A percentile compares a stretch with the other conserved stretches of the same genome.
These are phyloP conservation scores for Symphodus melops DNA, from an alignment of 2,113 vertebrate genomes.

Conservation along the genomic window DNA sequence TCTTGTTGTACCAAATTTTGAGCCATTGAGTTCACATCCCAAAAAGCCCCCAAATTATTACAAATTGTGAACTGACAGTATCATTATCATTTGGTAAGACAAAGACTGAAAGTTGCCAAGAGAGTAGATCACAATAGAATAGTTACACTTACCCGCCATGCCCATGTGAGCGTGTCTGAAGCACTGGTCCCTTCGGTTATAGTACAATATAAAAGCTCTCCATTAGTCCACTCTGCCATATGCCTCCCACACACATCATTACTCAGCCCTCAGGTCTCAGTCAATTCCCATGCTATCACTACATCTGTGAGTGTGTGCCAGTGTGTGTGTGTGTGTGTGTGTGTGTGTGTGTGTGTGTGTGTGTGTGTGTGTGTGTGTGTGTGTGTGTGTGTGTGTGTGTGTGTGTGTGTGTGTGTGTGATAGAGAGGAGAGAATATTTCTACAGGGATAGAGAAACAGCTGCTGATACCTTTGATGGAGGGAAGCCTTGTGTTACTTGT, in stretches of 20 bases:
- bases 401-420: too few relatives aligned
- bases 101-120: neutral
- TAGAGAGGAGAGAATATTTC: too few relatives aligned
- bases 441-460: too few relatives aligned
- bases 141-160: neutral
- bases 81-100: neutral
- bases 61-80: neutral
- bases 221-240: conserved; percentile 57
- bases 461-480: conserved; percentile 26
- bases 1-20: neutral
- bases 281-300: conserved; percentile 40
- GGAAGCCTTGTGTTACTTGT: neutral
- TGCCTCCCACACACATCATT: conserved; percentile 58
- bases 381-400: conserved; percentile 2
- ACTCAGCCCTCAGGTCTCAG: conserved; percentile 46
- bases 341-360: conserved; percentile 4
- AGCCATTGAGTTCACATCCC: neutral
- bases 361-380: conserved; percentile 1
- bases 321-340: conserved; percentile 14
- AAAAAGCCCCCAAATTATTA: neutral
- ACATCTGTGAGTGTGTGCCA: neutral
- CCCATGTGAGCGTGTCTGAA: conserved; percentile 24
- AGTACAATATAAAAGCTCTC: conserved; percentile 49
- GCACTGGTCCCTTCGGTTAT: conserved; percentile 28
- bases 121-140: conserved; percentile 10